Evolutionary conservation across 1,140 invertebrate species (phyloP).

Genomic region (Zaprionus kolodkinae): DNA sequence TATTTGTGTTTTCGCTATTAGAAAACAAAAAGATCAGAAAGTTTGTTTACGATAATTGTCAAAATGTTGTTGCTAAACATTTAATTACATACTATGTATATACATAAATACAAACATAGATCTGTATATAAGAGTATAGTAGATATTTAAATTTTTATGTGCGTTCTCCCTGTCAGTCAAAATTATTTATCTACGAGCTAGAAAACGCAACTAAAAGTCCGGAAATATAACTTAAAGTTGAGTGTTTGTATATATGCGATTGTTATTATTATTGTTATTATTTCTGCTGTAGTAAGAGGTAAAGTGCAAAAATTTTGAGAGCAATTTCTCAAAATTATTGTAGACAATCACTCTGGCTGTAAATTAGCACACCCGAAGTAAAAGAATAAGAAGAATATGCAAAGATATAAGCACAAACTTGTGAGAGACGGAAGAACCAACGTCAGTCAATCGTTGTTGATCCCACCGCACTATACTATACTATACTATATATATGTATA

Average conservation of each 20-base stretch:
- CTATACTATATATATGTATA: background rate
- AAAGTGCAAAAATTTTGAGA: slow-evolving; percentile 63
- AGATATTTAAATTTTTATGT: slow-evolving; percentile 40
- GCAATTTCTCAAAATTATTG: slow-evolving; percentile 73
- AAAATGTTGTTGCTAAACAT: slow-evolving; percentile 10
- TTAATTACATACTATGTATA: slow-evolving; percentile 4
- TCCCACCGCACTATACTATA: slow-evolving; percentile 17
- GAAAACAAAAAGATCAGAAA: slow-evolving; percentile 20
- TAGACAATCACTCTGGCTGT: slow-evolving; percentile 65
- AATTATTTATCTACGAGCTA: slow-evolving; percentile 57
- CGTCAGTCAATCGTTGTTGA: slow-evolving; percentile 44
- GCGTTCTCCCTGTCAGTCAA: slow-evolving; percentile 56
- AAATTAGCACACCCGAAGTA: slow-evolving; percentile 54
- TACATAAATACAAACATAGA: background rate
- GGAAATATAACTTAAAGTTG: slow-evolving; percentile 72
- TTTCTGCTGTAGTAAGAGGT: slow-evolving; percentile 31
- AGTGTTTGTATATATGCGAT: slow-evolving; percentile 18
- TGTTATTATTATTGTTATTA: slow-evolving; percentile 14
- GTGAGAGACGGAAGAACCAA: slow-evolving; percentile 43
- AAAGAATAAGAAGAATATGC: slow-evolving; percentile 9
- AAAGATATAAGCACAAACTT: slow-evolving; percentile 1
- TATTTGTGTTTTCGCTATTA: slow-evolving; percentile 15
- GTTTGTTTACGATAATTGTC: slow-evolving; percentile 37
- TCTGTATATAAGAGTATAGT: slow-evolving; percentile 16
- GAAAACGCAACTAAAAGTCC: slow-evolving; percentile 50